These are phyloP conservation scores for Bucorvus abyssinicus DNA, from an alignment of 2,797 vertebrate genomes.

Conservation along the genomic window DNA sequence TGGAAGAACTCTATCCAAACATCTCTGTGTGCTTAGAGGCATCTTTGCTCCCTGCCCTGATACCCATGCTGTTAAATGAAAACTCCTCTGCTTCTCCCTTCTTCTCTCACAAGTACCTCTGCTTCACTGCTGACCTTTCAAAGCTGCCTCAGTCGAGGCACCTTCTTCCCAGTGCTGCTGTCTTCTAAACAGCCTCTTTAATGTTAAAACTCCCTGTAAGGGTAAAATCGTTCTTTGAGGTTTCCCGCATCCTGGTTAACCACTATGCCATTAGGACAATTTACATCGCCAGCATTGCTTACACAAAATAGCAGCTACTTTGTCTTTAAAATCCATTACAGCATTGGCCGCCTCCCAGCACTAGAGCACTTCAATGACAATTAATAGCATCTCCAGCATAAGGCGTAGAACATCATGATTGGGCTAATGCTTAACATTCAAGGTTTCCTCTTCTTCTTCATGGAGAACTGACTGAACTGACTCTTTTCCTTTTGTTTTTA, in stretches of 20 bases:
- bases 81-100: not conserved
- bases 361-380: not conserved
- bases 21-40: fast-evolving
- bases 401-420: not conserved
- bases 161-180: not conserved
- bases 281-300: not conserved
- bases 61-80: not conserved
- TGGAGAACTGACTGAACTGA: not conserved
- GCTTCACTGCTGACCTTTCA: not conserved
- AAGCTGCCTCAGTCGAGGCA: not conserved
- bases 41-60: not conserved
- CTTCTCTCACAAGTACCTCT: not conserved
- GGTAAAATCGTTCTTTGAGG: not conserved
- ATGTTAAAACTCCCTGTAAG: not conserved
- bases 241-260: not conserved
- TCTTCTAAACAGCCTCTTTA: not conserved
- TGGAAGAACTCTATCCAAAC: not conserved
- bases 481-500: not conserved
- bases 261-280: not conserved
- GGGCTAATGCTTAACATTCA: not conserved
- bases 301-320: not conserved
- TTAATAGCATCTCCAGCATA: not conserved
- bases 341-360: not conserved
- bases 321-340: not conserved
- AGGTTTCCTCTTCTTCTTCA: not conserved